Evolutionary conservation across 2,113 vertebrate species (phyloP).

Genomic region (Chinchilla lanigera): DNA sequence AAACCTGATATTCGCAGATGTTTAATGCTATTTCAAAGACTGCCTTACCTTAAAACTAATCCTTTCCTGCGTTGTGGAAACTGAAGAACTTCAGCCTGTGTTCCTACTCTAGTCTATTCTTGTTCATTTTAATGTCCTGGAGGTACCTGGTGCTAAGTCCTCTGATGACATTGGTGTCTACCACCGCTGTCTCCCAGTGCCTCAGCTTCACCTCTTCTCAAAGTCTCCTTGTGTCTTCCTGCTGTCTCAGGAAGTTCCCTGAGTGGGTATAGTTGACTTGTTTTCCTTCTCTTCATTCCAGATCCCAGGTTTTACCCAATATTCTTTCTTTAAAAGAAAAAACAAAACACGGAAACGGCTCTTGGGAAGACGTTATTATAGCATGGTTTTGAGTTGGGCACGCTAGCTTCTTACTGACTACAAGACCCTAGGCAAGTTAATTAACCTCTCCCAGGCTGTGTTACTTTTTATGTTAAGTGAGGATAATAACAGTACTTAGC

Average conservation of each 20-base stretch:
- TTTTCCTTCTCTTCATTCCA: neutral
- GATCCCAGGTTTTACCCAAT: neutral
- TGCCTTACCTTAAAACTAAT: neutral
- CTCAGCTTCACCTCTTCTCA: neutral
- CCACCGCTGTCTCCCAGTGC: neutral
- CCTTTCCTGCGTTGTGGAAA: neutral
- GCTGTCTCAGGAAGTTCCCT: neutral
- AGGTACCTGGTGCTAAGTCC: neutral
- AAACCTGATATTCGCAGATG: neutral
- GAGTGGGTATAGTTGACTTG: neutral
- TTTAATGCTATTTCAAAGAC: neutral
- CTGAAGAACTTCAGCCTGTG: neutral
- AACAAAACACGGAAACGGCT: neutral
- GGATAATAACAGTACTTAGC: constrained; percentile 48
- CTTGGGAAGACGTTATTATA: neutral
- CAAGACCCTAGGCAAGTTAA: constrained; percentile 20
- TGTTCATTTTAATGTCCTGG: neutral
- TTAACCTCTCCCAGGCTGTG: constrained; percentile 52
- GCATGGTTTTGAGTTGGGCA: neutral
- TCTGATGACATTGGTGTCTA: fast-evolving
- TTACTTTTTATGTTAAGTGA: constrained; percentile 48
- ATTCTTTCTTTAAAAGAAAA: neutral
- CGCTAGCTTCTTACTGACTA: neutral
- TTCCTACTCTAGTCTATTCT: neutral
- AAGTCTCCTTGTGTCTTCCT: neutral